Percentiles rank a stretch among this genome's conserved stretches.
Evolutionary conservation across 2,113 vertebrate genomes (phyloP).

Genomic region (Entelurus aequoreus): DNA sequence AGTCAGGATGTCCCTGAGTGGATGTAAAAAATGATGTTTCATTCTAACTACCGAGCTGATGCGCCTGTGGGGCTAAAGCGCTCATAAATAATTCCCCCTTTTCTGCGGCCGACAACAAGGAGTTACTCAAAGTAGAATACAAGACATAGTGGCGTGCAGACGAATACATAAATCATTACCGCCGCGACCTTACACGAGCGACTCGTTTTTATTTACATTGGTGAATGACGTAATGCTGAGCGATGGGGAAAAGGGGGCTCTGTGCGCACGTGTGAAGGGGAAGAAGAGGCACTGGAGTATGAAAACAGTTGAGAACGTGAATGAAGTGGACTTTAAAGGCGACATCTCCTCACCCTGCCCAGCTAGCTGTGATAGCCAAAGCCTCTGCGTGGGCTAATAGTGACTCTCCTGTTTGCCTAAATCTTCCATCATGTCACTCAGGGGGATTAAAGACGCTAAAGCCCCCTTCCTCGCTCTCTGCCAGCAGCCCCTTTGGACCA

Average conservation of each 20-base stretch:
- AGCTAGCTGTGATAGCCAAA: conserved; percentile 16
- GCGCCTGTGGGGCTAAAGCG: conserved; percentile 21
- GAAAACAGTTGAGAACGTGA: conserved; percentile 15
- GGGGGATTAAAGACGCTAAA: conserved; percentile 56
- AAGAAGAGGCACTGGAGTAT: background rate
- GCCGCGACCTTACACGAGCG: conserved; percentile 15
- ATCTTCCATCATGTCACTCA: conserved; percentile 48
- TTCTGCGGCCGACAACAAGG: conserved; percentile 5
- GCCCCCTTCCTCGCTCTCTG: conserved; percentile 13
- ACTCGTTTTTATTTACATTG: conserved; percentile 6
- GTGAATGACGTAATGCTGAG: conserved; percentile 36
- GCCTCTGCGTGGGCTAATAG: conserved; percentile 31
- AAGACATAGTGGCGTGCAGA: conserved; percentile 22
- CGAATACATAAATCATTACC: conserved; percentile 40
- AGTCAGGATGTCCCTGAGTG: conserved; percentile 6
- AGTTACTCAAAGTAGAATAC: conserved; percentile 42
- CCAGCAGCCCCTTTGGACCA: conserved; percentile 37
- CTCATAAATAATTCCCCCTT: conserved; percentile 53
- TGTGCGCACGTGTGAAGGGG: conserved; percentile 5
- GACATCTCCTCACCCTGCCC: conserved; percentile 21
- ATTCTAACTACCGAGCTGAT: conserved; percentile 9
- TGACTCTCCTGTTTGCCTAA: conserved; percentile 16
- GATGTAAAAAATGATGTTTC: conserved; percentile 17
- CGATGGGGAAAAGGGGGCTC: background rate
- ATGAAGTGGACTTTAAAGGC: conserved; percentile 6